Conservation (phyloP, 92 coral and sea anemone genomes). For the Actinostola sp. region DNA sequence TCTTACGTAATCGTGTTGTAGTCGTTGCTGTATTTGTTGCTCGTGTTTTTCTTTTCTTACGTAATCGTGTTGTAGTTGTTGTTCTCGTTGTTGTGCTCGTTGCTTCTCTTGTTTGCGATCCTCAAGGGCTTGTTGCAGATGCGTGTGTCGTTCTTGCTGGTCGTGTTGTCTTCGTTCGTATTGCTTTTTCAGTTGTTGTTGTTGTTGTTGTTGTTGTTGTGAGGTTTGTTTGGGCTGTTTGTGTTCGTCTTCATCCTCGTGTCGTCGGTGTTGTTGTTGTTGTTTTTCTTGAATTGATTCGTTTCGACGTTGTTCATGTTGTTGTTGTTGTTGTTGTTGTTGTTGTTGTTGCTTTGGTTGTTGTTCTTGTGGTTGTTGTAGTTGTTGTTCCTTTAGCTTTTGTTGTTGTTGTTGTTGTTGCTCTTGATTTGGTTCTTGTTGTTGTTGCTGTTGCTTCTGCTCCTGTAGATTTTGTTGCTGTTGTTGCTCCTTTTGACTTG, state of each 20-base stretch:
- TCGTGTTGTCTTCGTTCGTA: background rate
- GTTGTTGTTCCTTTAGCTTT: background rate
- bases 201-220: slow-evolving; percentile 5
- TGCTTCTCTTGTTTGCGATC: background rate
- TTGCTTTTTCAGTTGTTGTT: background rate
- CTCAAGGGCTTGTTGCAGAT: background rate
- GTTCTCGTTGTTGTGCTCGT: background rate
- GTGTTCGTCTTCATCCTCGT: background rate
- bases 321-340: background rate
- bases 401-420: slow-evolving; percentile 6
- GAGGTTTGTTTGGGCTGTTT: background rate
- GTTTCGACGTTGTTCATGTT: background rate
- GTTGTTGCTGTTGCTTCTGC: background rate
- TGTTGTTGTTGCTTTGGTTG: background rate
- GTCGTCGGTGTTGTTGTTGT: slow-evolving; percentile 4
- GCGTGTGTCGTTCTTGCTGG: background rate
- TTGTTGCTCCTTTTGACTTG: background rate
- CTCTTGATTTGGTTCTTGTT: background rate
- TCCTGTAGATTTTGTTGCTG: background rate
- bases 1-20: too few relatives aligned
- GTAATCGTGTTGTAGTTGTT: background rate
- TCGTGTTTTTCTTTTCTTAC: background rate
- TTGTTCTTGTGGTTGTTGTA: background rate
- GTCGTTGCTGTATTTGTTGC: background rate
- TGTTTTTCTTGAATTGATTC: background rate